Percentiles rank a stretch among this genome's conserved stretches.
Evolutionary conservation across 1,140 invertebrate species (phyloP).

Genomic region (Leptopilina boulardi): DNA sequence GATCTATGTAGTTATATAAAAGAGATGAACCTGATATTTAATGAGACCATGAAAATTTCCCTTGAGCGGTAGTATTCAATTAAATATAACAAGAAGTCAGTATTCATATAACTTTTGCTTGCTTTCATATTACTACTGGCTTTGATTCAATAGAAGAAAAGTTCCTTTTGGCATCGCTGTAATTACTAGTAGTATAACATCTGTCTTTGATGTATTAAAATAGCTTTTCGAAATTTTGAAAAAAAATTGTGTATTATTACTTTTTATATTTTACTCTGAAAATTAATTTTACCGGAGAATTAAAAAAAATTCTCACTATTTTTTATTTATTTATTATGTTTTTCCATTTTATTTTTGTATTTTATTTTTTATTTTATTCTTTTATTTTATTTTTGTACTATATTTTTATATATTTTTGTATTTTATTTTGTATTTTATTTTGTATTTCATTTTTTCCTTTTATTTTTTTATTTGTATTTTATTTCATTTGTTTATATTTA

Average conservation of each 20-base stretch:
- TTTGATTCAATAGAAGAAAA: slow-evolving; percentile 11
- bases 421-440: no score
- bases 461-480: no score
- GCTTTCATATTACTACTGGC: slow-evolving; percentile 5
- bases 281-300: no score
- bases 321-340: no score
- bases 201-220: not conserved
- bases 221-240: not conserved
- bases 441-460: no score
- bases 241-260: not conserved
- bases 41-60: not conserved
- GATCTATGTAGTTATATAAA: not conserved
- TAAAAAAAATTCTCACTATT: no score
- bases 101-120: not conserved
- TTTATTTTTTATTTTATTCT: no score
- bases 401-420: no score
- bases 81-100: slow-evolving; percentile 5
- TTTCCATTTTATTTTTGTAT: no score
- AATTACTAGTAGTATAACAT: slow-evolving; percentile 1
- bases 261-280: no score
- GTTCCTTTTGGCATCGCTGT: not conserved
- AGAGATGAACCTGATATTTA: not conserved
- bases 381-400: no score
- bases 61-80: not conserved
- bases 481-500: no score